phyloP scores from a whole-genome alignment of 2,888 invertebrate species.

The Clitarchus hookeri region DNA sequence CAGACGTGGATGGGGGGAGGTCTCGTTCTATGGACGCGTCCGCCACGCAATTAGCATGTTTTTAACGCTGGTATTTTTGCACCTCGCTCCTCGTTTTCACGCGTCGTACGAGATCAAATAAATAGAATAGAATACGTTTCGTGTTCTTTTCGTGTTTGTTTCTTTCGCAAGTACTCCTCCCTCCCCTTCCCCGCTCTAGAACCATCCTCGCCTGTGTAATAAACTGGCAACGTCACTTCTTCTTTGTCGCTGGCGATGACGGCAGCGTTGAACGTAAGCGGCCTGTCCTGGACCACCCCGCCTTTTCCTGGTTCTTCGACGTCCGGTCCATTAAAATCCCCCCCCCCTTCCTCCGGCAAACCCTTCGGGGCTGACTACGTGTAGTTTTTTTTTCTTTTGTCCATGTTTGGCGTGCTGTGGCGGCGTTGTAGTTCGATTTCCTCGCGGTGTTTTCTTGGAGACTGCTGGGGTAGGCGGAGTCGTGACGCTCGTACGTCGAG shows the following conservation, averaged over 20 bases:
- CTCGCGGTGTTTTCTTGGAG: not conserved
- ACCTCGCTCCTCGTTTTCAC: not conserved
- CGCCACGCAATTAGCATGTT: conserved; percentile 6
- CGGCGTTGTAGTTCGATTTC: not conserved
- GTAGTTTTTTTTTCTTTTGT: not conserved
- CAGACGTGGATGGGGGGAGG: not conserved
- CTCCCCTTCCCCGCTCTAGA: not conserved
- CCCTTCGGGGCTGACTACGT: too few species aligned
- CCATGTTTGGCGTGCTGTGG: not conserved
- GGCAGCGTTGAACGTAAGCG: not conserved
- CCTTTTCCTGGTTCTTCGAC: conserved; percentile 21
- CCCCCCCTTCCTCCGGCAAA: not conserved
- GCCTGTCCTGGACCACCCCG: not conserved
- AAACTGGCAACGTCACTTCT: conserved; percentile 22
- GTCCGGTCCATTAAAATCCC: not conserved
- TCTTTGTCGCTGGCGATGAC: conserved; percentile 6
- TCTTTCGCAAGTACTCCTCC: not conserved
- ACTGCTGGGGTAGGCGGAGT: not conserved
- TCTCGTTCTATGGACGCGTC: not conserved
- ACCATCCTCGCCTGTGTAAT: not conserved
- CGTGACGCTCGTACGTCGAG: too few species aligned
- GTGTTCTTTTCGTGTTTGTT: not conserved
- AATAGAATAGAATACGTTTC: not conserved
- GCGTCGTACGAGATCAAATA: conserved; percentile 17
- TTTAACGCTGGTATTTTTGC: not conserved